Evolutionary conservation across 2,888 invertebrate species (phyloP).

Genomic region (Drosophila quasianomalipes): DNA sequence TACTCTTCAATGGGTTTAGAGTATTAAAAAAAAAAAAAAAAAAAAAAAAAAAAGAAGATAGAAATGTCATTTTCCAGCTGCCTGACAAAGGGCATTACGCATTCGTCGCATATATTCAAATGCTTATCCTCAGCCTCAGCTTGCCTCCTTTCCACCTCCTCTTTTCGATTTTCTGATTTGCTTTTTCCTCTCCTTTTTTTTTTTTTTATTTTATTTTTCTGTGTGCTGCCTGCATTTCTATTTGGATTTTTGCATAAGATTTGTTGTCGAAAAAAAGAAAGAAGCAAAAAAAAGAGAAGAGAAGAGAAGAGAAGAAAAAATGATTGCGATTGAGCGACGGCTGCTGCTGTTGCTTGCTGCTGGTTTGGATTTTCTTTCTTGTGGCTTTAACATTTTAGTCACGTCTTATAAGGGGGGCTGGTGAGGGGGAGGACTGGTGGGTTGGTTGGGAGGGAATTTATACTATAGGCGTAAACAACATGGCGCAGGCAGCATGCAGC

Average conservation of each 20-base stretch:
- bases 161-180: conserved; percentile 28
- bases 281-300: conserved; percentile 14
- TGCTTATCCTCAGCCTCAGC: not conserved
- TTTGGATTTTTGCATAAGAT: conserved; percentile 76
- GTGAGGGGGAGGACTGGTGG: conserved; percentile 15
- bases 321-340: conserved; percentile 69
- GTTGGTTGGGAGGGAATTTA: conserved; percentile 34
- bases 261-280: conserved; percentile 36
- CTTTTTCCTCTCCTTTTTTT: not conserved
- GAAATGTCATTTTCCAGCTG: conserved; percentile 8
- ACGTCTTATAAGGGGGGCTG: conserved; percentile 67
- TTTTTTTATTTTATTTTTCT: not conserved
- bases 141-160: conserved; percentile 8
- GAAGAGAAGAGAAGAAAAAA: conserved; percentile 20
- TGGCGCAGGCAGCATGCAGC: conserved; percentile 55
- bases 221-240: conserved; percentile 54
- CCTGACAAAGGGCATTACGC: conserved; percentile 36
- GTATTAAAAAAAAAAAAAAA: not conserved
- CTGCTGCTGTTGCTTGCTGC: conserved; percentile 41
- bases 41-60: not conserved
- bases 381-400: conserved; percentile 83
- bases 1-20: not conserved
- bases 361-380: conserved; percentile 71
- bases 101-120: conserved; percentile 40
- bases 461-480: conserved; percentile 72